These are phyloP conservation scores for Premnoplex brunnescens DNA, from an alignment of 2,797 vertebrate species.

Conservation along the genomic window DNA sequence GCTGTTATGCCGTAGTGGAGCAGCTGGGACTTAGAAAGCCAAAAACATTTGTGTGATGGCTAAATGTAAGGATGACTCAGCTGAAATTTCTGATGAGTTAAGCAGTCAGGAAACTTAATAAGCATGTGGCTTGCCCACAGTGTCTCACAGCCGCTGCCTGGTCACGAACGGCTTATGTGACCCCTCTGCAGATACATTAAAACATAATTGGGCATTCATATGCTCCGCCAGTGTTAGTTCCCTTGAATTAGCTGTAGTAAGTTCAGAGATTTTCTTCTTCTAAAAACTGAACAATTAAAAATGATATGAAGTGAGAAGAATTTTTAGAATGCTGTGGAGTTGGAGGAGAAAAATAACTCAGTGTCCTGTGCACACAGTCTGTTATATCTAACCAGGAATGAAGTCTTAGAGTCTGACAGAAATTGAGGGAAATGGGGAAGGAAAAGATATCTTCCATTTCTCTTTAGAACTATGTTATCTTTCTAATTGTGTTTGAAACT, in stretches of 20 bases:
- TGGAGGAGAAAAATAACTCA: neutral
- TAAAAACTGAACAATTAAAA: neutral
- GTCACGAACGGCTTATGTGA: neutral
- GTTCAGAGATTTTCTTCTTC: neutral
- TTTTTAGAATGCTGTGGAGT: neutral
- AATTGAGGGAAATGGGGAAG: neutral
- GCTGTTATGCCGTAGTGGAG: neutral
- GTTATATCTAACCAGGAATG: neutral
- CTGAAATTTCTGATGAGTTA: constrained; percentile 13
- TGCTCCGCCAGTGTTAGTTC: neutral
- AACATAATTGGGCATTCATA: neutral
- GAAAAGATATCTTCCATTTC: neutral
- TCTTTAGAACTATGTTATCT: neutral
- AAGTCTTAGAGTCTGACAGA: neutral
- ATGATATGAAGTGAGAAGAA: fast-evolving
- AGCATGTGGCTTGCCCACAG: neutral
- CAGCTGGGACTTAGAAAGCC: neutral
- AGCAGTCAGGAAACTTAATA: neutral
- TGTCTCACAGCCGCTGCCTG: fast-evolving
- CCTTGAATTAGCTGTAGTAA: neutral
- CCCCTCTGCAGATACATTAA: neutral
- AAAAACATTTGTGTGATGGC: neutral
- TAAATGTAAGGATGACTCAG: constrained; percentile 55
- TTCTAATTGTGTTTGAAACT: neutral
- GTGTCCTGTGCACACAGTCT: neutral